A percentile compares a stretch with the other conserved stretches of the same genome.
Conservation (phyloP, 2,113 vertebrate genomes). For the Eublepharis macularius region DNA sequence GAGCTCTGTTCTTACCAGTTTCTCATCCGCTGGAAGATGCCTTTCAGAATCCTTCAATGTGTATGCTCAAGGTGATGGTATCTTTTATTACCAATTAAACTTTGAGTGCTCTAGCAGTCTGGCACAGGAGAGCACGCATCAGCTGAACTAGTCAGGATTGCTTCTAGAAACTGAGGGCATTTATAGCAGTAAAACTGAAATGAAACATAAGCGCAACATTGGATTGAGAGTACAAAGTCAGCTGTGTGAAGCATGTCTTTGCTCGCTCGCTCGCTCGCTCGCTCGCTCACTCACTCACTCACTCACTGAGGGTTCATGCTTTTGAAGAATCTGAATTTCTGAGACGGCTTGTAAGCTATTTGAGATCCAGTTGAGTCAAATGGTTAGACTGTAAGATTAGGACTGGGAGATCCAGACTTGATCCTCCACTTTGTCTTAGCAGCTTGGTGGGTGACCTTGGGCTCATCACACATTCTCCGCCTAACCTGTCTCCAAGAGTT, state of each 20-base stretch:
- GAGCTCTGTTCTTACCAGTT: neutral
- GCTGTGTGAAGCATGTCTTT: neutral
- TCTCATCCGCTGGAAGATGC: neutral
- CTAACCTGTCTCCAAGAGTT: too few relatives aligned
- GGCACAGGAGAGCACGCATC: constrained; percentile 44
- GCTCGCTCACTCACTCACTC: too few relatives aligned
- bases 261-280: too few relatives aligned
- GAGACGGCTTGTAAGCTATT: neutral
- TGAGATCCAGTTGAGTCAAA: too few relatives aligned
- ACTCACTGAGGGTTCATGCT: too few relatives aligned
- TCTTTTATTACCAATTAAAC: constrained; percentile 77
- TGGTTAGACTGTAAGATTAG: too few relatives aligned
- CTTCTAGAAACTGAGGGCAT: constrained; percentile 59
- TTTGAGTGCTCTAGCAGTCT: constrained; percentile 71
- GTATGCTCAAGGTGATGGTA: constrained; percentile 50
- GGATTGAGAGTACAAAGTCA: neutral
- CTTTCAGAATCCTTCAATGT: constrained; percentile 61
- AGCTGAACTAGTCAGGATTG: constrained; percentile 63
- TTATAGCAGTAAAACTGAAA: constrained; percentile 55
- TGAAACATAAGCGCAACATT: constrained; percentile 24
- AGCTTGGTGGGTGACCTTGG: too few relatives aligned
- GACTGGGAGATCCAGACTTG: too few relatives aligned
- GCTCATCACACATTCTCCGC: too few relatives aligned
- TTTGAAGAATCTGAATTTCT: constrained; percentile 32
- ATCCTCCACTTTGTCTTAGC: too few relatives aligned